Conservation (phyloP, 2,888 invertebrate genomes). For the Drosophila prolongata region DNA sequence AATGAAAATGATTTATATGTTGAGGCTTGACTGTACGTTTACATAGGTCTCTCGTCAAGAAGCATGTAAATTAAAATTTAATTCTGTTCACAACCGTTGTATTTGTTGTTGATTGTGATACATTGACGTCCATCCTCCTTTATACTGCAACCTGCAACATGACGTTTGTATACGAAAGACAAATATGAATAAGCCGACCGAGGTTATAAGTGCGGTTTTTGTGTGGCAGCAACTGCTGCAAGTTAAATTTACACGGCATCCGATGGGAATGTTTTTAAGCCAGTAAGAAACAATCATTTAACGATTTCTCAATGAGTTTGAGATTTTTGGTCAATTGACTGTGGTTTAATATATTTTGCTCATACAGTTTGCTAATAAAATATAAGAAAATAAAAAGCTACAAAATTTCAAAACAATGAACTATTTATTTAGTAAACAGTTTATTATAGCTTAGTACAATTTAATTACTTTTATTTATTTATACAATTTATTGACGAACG, state of each 20-base stretch:
- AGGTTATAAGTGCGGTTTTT: slow-evolving; percentile 17
- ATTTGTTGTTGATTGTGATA: slow-evolving; percentile 22
- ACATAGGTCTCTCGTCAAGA: slow-evolving; percentile 25
- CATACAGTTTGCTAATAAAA: no score
- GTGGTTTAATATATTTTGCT: no score
- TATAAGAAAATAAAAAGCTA: no score
- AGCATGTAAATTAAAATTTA: slow-evolving; percentile 70
- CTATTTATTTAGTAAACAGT: slow-evolving; percentile 6
- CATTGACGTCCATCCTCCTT: background rate
- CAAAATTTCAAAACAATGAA: no score
- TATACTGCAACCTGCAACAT: slow-evolving; percentile 7
- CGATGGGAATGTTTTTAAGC: slow-evolving; percentile 69
- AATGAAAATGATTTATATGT: background rate
- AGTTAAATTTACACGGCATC: slow-evolving; percentile 57
- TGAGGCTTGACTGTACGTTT: slow-evolving; percentile 4
- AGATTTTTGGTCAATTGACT: no score
- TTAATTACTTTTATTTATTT: slow-evolving; percentile 5
- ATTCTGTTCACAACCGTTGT: slow-evolving; percentile 58
- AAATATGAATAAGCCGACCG: slow-evolving; percentile 41
- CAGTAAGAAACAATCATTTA: slow-evolving; percentile 74
- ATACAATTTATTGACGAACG: background rate
- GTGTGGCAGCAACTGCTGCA: slow-evolving; percentile 24
- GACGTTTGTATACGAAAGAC: slow-evolving; percentile 52
- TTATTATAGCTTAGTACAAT: background rate
- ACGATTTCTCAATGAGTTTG: slow-evolving; percentile 48